Evolutionary conservation across 2,797 vertebrate genomes (phyloP).

Genomic region (Microchirus variegatus): DNA sequence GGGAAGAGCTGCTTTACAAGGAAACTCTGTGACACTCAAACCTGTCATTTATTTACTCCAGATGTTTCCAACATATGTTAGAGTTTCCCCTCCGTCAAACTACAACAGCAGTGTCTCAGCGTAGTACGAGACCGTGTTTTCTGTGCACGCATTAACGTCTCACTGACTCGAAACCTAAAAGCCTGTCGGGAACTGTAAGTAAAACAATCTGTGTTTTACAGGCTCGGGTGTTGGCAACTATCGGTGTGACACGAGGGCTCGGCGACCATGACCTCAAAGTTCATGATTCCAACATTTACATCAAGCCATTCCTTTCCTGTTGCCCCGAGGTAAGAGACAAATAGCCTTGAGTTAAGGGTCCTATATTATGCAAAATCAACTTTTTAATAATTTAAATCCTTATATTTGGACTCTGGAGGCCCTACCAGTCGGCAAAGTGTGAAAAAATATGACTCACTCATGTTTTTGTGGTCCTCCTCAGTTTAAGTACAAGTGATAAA

Average conservation of each 20-base stretch:
- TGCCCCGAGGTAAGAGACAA: slow-evolving; percentile 95
- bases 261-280: slow-evolving; percentile 98
- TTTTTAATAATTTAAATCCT: too few relatives aligned
- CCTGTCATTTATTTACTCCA: background rate
- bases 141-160: too few relatives aligned
- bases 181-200: too few relatives aligned
- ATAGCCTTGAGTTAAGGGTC: too few relatives aligned
- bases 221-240: slow-evolving; percentile 97
- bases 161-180: too few relatives aligned
- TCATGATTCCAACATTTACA: slow-evolving; percentile 97
- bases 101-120: background rate
- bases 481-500: too few relatives aligned
- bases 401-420: too few relatives aligned
- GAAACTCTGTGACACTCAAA: background rate
- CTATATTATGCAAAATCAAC: too few relatives aligned
- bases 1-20: background rate
- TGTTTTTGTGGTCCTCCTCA: too few relatives aligned
- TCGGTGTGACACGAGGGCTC: slow-evolving; percentile 95
- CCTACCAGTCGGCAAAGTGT: too few relatives aligned
- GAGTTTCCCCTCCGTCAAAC: background rate
- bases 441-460: too few relatives aligned
- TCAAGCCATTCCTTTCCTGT: slow-evolving; percentile 97
- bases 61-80: background rate
- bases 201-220: slow-evolving; percentile 53
- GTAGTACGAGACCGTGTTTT: too few relatives aligned